phyloP scores from a whole-genome alignment of 2,888 invertebrate species.

The Tribolium freemani region DNA sequence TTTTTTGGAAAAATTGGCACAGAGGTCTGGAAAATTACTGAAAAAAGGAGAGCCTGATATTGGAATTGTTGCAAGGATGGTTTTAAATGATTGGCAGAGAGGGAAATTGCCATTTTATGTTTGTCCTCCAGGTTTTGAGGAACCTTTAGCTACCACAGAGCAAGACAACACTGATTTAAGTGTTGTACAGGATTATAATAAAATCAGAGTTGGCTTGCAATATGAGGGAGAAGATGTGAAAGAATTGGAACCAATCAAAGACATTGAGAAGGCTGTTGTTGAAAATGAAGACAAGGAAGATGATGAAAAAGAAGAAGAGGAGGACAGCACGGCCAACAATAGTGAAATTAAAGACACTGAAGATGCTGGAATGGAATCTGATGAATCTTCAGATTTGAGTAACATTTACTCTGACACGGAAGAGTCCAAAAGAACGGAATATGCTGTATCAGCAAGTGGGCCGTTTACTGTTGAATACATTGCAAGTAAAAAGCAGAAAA shows the following conservation, averaged over 20 bases:
- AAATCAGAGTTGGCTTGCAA: slow-evolving; percentile 78
- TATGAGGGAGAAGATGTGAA: slow-evolving; percentile 71
- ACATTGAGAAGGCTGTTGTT: slow-evolving; percentile 45
- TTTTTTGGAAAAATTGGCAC: slow-evolving; percentile 93
- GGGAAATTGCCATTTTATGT: slow-evolving; percentile 97
- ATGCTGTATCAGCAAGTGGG: slow-evolving; percentile 65
- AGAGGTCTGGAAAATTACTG: slow-evolving; percentile 87
- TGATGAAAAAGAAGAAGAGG: slow-evolving; percentile 60
- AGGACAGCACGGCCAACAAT: slow-evolving; percentile 44
- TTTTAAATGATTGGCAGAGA: slow-evolving; percentile 98
- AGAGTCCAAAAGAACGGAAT: slow-evolving; percentile 70
- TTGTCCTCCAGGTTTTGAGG: slow-evolving; percentile 85
- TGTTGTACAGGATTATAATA: slow-evolving; percentile 85
- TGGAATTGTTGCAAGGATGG: slow-evolving; percentile 89
- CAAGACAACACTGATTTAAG: slow-evolving; percentile 69
- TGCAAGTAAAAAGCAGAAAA: slow-evolving; percentile 46
- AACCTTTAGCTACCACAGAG: slow-evolving; percentile 70
- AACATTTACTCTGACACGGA: slow-evolving; percentile 80
- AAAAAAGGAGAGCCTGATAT: slow-evolving; percentile 99
- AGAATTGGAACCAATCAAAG: slow-evolving; percentile 69
- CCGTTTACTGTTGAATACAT: slow-evolving; percentile 68
- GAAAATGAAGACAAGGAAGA: slow-evolving; percentile 56
- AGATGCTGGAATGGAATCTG: slow-evolving; percentile 63
- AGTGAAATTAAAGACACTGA: slow-evolving; percentile 66
- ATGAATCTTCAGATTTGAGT: slow-evolving; percentile 67